Evolutionary conservation across 1,140 invertebrate species (phyloP).

Genomic region (Ooceraea biroi): DNA sequence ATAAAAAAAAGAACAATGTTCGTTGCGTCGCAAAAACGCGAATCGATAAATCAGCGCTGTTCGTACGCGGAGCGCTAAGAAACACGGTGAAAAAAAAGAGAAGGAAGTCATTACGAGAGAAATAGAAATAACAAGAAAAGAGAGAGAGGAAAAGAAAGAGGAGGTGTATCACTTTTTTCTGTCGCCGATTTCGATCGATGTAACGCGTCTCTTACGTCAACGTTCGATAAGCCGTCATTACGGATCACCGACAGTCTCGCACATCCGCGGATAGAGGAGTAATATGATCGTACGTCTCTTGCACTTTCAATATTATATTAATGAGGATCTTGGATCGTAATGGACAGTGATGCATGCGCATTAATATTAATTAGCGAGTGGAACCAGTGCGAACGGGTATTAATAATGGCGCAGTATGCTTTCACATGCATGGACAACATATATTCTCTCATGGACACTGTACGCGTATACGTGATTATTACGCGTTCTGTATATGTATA

Average conservation of each 20-base stretch:
- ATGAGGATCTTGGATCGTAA: slow-evolving; percentile 73
- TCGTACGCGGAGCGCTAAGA: background rate
- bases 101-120: slow-evolving; percentile 38
- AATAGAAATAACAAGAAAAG: slow-evolving; percentile 16
- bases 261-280: slow-evolving; percentile 55
- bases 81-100: slow-evolving; percentile 2
- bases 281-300: slow-evolving; percentile 65
- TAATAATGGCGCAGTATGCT: slow-evolving; percentile 78
- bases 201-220: slow-evolving; percentile 40
- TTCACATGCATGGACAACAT: slow-evolving; percentile 76
- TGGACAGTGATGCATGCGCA: slow-evolving; percentile 85
- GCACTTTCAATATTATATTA: slow-evolving; percentile 73
- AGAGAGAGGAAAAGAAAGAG: slow-evolving; percentile 21
- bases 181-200: slow-evolving; percentile 66
- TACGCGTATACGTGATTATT: background rate
- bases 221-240: slow-evolving; percentile 42
- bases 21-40: slow-evolving; percentile 6
- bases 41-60: background rate
- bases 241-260: slow-evolving; percentile 41
- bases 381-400: slow-evolving; percentile 76
- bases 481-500: background rate
- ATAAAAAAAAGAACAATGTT: background rate
- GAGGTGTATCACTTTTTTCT: slow-evolving; percentile 80
- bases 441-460: slow-evolving; percentile 1
- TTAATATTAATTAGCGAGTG: slow-evolving; percentile 86